Conservation (phyloP, 2,797 vertebrate genomes). For the Erithacus rubecula region DNA sequence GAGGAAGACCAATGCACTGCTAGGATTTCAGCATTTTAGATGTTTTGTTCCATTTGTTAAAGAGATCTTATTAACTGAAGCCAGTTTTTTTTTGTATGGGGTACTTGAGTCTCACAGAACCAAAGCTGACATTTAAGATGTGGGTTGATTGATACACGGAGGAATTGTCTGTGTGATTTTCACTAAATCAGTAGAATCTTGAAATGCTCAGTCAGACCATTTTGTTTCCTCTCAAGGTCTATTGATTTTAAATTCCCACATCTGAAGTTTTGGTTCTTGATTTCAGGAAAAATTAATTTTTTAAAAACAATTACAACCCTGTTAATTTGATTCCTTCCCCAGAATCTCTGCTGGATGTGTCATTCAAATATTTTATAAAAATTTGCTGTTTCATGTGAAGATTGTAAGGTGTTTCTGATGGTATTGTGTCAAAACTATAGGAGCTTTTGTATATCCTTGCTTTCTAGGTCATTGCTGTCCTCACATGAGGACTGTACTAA, state of each 20-base stretch:
- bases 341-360: not conserved
- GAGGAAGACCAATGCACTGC: not conserved
- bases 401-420: not conserved
- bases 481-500: not conserved
- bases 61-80: not conserved
- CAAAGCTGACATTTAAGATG: not conserved
- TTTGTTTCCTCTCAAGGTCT: not conserved
- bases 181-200: not conserved
- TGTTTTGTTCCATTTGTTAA: not conserved
- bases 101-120: not conserved
- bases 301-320: not conserved
- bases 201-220: not conserved
- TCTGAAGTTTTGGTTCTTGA: not conserved
- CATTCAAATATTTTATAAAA: not conserved
- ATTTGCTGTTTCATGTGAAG: fast-evolving
- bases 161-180: not conserved
- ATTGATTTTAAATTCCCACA: not conserved
- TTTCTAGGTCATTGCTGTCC: not conserved
- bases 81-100: not conserved
- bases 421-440: not conserved
- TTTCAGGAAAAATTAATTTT: not conserved
- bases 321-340: not conserved
- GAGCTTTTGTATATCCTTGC: not conserved
- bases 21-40: not conserved
- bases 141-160: not conserved